Base-by-base conservation (phyloP, 1,140 invertebrate genomes). In the Asobara japonica region DNA sequence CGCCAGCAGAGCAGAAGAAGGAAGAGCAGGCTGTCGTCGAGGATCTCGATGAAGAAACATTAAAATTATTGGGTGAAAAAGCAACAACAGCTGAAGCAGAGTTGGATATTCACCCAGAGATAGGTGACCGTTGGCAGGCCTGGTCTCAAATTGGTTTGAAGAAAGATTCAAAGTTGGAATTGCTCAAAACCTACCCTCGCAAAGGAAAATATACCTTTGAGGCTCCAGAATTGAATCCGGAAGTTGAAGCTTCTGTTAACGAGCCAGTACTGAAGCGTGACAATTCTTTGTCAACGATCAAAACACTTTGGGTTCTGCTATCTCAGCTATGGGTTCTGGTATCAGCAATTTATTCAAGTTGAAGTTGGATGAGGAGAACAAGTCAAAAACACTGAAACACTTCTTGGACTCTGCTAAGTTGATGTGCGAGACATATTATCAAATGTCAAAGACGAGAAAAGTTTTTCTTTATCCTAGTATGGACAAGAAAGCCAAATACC, bases 371-470 rank as follows among this genome's bases (percentile, higher is more conserved):
- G 56, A 65, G 1, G 69, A 60, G 0, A 64, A 36, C 16, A 16
- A 64, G 0, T 66, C 73, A 3, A 38, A 18, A 30, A 3, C 74
- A 0, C 62, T 77, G 5, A 27, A 69, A 20, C 31, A 67, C n/a
- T 31, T 78, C 6, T 72, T 62, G 22, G 74, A 77, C 45, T 16
- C 74, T 10, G 76, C 75, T 0, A 75, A 74, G 41, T 22, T 76
- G 3, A 29, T 78, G 8, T 22, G 69, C 11, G 76, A 76, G n/a
- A n/a, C 69, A 0, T 38, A 60, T 65, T 48, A 45, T 31, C 71
- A 69, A 56, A 45, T 72, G 11, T 45, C 51, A 10, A 33, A 18
- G 2, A 69, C 74, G 20, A 60, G 73, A 22, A 75, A 73, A 29
- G 66, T 65, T 6, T 75, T 74, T n/a, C 60, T 79, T n/a, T 71